A percentile compares a stretch with the other conserved stretches of the same genome.
phyloP scores from a whole-genome alignment of 2,797 vertebrate genomes.

The Sebastes taczanowskii region DNA sequence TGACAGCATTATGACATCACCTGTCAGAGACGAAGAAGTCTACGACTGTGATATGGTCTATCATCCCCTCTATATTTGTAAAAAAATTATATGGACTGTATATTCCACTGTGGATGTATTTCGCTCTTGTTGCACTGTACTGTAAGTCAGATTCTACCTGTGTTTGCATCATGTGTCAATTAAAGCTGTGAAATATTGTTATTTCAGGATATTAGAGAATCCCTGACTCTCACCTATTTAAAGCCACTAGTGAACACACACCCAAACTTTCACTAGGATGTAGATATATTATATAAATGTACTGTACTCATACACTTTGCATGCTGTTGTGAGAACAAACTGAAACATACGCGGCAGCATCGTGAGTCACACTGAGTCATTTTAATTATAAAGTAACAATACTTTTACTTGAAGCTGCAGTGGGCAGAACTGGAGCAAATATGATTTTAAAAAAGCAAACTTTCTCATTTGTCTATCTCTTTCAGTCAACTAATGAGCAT shows the following conservation, averaged over 20 bases:
- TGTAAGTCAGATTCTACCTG: neutral
- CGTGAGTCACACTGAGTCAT: no score
- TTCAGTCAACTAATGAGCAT: neutral
- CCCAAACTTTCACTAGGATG: neutral
- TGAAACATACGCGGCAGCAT: neutral
- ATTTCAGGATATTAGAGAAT: conserved; percentile 9
- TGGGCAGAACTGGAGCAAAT: no score
- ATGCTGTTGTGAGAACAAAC: neutral
- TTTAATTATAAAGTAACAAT: rapidly evolving
- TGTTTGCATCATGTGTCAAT: neutral
- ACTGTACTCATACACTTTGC: neutral
- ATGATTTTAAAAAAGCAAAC: no score
- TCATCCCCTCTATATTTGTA: neutral
- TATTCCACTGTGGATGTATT: neutral
- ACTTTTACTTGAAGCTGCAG: no score
- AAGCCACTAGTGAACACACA: conserved; percentile 15
- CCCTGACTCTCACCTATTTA: conserved; percentile 38
- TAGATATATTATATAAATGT: neutral
- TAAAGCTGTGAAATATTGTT: conserved; percentile 4
- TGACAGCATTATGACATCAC: conserved; percentile 22
- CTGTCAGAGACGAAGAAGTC: conserved; percentile 15
- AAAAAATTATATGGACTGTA: neutral
- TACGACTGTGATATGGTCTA: neutral
- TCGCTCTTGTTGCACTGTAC: neutral
- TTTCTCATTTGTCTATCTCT: neutral